Conservation (phyloP, 2,113 vertebrate genomes). For the Arenaria interpres region DNA sequence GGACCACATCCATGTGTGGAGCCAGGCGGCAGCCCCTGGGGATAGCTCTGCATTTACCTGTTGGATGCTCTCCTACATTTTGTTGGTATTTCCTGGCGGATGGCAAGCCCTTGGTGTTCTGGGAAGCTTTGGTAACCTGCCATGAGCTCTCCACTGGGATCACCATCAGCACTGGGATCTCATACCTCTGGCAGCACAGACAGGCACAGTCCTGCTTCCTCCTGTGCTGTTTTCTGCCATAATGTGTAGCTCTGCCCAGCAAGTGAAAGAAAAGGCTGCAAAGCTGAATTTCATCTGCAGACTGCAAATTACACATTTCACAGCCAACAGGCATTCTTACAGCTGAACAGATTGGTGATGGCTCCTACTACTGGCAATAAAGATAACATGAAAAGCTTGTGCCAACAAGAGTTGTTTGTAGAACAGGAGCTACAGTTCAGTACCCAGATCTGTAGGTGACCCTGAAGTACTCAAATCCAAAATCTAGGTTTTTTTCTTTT, state of each 20-base stretch:
- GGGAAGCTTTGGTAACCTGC: background rate
- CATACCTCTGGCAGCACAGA: background rate
- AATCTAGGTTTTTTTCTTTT: background rate
- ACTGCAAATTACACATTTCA: background rate
- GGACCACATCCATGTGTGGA: background rate
- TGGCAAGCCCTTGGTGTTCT: background rate
- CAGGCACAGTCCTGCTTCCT: background rate
- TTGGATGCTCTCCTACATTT: background rate
- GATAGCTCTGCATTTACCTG: background rate
- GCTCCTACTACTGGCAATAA: background rate
- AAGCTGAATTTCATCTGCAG: background rate
- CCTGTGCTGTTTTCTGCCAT: background rate
- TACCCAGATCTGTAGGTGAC: background rate
- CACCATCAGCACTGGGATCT: background rate
- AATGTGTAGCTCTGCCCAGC: background rate
- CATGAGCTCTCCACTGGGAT: background rate
- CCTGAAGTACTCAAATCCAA: background rate
- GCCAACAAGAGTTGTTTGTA: background rate
- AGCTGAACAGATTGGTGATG: background rate
- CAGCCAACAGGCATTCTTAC: background rate
- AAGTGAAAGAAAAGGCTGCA: background rate
- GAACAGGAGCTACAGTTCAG: background rate
- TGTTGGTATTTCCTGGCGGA: background rate
- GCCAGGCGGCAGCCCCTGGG: background rate
- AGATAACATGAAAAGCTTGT: background rate